Evolutionary conservation across 2,113 vertebrate species (phyloP), one percentile per base, ranked within the genome.

Genomic region (Pelecanoides urinatrix): DNA sequence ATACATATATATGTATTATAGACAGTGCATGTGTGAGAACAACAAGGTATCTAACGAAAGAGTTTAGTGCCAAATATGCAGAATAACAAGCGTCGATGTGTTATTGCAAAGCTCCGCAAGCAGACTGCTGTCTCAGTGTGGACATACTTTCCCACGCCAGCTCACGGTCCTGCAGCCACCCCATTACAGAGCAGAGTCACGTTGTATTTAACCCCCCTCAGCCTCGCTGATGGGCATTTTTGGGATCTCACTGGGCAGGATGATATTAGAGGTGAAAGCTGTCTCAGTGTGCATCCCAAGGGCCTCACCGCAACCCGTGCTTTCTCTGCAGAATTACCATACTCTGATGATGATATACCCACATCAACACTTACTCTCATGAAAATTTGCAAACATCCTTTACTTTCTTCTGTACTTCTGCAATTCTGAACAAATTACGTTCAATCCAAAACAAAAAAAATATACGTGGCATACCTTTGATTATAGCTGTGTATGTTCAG

Each of bases 1-100:
- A 71, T 3, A 44, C 7, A 6, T 1, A 5, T 7, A 1, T 2
- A 2, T 5, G 15, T 38, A 27, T 70, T 67, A n/a, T 7, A 45
- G 1, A 32, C 27, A 23, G 5, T 0, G 19, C 2, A 26, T 3
- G 32, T 12, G n/a, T 53, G 72, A 74, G 45, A 56, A 38, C 26
- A 53, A 47, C 21, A 34, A 12, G 2, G 40, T 14, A 15, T 5
- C 38, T 94, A 20, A 47, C 1, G 32, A 4, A 10, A 59, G 56
- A 26, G 1, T 11, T 76, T 20, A 11, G 30, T 9, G 74, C 34
- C 75, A 49, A 90, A 36, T 6, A 68, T 3, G n/a, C 40, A 40
- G 67, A 83, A 34, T 44, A 85, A 47, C 61, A 61, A 47, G 74
- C 11, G 2, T 4, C 6, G 13, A 16, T 30, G 67, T 73, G 92